Evolutionary conservation across 2,113 vertebrate species (phyloP).

Genomic region (Barbus barbus): DNA sequence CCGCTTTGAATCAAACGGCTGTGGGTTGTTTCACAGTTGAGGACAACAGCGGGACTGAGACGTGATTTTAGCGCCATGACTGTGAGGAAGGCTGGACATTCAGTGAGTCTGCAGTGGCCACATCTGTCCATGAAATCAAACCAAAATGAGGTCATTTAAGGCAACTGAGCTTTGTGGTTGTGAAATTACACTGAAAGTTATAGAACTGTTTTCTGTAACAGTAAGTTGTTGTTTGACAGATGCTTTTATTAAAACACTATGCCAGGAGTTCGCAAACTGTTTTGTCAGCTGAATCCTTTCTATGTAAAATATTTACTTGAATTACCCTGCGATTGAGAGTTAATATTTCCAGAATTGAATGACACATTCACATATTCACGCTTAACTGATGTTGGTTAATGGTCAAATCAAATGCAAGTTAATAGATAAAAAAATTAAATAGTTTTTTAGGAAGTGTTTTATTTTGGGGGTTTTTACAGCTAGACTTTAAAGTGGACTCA

Average conservation of each 20-base stretch:
- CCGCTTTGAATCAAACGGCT: neutral
- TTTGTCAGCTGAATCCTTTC: neutral
- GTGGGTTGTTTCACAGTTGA: neutral
- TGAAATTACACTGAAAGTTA: neutral
- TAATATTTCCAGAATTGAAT: neutral
- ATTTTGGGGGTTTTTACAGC: too few species aligned
- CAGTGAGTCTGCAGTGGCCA: neutral
- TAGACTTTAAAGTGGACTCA: too few species aligned
- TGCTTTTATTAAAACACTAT: neutral
- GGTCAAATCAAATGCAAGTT: neutral
- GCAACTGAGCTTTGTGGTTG: neutral
- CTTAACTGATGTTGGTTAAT: neutral
- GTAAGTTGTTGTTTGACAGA: neutral
- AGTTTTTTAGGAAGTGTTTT: too few species aligned
- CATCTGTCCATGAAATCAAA: neutral
- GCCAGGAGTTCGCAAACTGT: neutral
- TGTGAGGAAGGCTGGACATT: neutral
- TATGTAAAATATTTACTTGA: neutral
- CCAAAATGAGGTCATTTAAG: slow-evolving; percentile 6
- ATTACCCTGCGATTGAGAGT: neutral
- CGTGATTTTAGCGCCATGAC: neutral
- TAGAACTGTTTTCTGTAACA: neutral
- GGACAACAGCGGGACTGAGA: neutral
- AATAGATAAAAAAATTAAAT: too few species aligned
- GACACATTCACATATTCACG: neutral